Evolutionary conservation across 2,888 invertebrate species (phyloP), one percentile per base, ranked within the genome.

Genomic region (Chironomus tentans): DNA sequence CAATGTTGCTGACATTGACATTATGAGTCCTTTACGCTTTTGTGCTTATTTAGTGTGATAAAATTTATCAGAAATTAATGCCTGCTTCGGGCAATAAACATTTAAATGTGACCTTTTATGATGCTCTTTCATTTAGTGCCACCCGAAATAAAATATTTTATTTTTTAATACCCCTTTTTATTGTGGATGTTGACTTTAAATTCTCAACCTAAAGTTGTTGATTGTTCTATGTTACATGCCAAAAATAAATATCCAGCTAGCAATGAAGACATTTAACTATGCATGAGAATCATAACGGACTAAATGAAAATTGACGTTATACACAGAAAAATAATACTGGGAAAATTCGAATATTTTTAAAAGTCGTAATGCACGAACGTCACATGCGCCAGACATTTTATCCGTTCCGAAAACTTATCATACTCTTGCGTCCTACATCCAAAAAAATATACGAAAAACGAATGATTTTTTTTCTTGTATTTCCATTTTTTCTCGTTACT

Each of bases 331-430:
- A n/a, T 15, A 15, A 50, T n/a, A 50, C n/a, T 6, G 15, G n/a
- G 50, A 50, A 18, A 2, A 15, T 56, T 56, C 18, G 56, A 15
- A 56, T 56, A 3, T 56, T 56, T 13, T 0, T 12, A 65, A 65
- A 65, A 13, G 10, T 65, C 65, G 12, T 38, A 18, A 12, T 70
- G 18, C 3, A 56, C 18, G 18, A 1, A 28, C 21, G 70, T 13
- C 46, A 46, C 12, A 21, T 46, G 70, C 46, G n/a, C 47, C 12
- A 70, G 47, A 70, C 46, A 70, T 70, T 70, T 70, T 70, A 70
- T 70, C 70, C 68, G 15, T 7, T 2, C n/a, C 46, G 12, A 18
- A 47, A n/a, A 47, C 47, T 70, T 70, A 65, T 22, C 65, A 65
- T 65, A 65, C 22, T 65, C 47, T 38, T 46, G 38, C 68, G 13